Base-by-base conservation (phyloP, 1,140 invertebrate genomes). In the Brachionus angularis region DNA sequence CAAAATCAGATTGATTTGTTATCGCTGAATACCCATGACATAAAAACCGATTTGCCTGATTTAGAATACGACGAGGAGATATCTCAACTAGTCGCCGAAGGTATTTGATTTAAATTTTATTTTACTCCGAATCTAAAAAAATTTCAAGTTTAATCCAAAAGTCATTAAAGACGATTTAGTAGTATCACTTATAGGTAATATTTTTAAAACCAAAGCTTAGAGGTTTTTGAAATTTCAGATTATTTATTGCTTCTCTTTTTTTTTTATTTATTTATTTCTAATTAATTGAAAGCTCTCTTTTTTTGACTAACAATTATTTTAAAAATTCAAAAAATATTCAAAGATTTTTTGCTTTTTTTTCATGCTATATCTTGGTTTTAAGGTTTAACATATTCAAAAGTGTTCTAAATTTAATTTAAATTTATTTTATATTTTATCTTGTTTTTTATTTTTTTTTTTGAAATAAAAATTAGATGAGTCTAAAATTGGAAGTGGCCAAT, bases 61-160 rank as follows among this genome's bases (percentile, higher is more conserved):
- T 42, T 67, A 12, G 62, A 67, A 18, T 67, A 67, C 47, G 62
- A 67, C 25, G 62, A 67, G 18, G 62, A 67, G 21, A 47, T 67
- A 33, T 46, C 62, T 18, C 25, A 29, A 33, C 62, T 67, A 14
- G 62, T 67, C 2, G 62, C 62, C 23, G 62, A 67, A 21, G 62
- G 62, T 67, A 67, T 47, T 31, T 47, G 12, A 55, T 34, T 55
- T 36, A 23, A n/a, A n/a, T n/a, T n/a, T n/a, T n/a, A n/a, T n/a
- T n/a, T n/a, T n/a, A n/a, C n/a, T n/a, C n/a, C n/a, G n/a, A n/a
- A n/a, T n/a, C n/a, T n/a, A n/a, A n/a, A n/a, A n/a, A n/a, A n/a
- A n/a, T n/a, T n/a, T n/a, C 21, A 55, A 42, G 16, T 14, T 14
- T 14, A 42, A 42, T 7, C 14, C 3, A 42, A 42, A 14, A 58